Evolutionary conservation across 2,797 vertebrate species (phyloP).

Genomic region (Neosalanx taihuensis): DNA sequence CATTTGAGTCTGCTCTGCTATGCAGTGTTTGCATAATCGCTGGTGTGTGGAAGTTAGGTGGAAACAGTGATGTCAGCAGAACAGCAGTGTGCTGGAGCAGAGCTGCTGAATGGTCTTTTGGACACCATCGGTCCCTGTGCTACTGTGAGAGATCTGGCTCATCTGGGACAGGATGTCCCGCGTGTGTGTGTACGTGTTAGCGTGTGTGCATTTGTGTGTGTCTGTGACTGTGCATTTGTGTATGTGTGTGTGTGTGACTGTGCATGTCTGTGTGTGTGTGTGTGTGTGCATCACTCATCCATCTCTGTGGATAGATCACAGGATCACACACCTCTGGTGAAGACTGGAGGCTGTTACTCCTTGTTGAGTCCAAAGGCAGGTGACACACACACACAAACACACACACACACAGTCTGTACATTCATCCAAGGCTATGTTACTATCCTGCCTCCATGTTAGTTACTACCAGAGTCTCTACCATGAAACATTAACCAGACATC

Average conservation of each 20-base stretch:
- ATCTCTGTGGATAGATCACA: background rate
- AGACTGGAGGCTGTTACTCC: slow-evolving; percentile 1
- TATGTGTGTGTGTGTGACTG: no score
- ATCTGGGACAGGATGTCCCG: slow-evolving; percentile 12
- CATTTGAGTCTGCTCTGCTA: slow-evolving; percentile 4
- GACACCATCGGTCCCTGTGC: slow-evolving; percentile 27
- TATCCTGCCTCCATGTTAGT: slow-evolving; percentile 20
- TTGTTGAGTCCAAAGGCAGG: background rate
- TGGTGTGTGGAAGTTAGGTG: slow-evolving; percentile 13
- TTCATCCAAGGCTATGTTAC: slow-evolving; percentile 22
- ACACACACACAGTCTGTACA: background rate
- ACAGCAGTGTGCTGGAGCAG: slow-evolving; percentile 19
- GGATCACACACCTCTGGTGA: slow-evolving; percentile 5
- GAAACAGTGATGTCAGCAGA: slow-evolving; percentile 31
- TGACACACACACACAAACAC: background rate
- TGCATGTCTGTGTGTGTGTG: no score
- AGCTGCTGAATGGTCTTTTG: slow-evolving; percentile 23
- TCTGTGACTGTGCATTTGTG: background rate
- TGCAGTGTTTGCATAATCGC: slow-evolving; percentile 25
- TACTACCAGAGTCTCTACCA: slow-evolving; percentile 18
- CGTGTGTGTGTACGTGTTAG: background rate
- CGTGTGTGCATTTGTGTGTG: background rate
- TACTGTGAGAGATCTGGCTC: slow-evolving; percentile 5
- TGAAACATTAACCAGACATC: slow-evolving; percentile 25
- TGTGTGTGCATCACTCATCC: background rate